Percentiles rank a stretch among this genome's conserved stretches.
Evolutionary conservation across 2,113 vertebrate species (phyloP).

Genomic region (Datnioides undecimradiatus): DNA sequence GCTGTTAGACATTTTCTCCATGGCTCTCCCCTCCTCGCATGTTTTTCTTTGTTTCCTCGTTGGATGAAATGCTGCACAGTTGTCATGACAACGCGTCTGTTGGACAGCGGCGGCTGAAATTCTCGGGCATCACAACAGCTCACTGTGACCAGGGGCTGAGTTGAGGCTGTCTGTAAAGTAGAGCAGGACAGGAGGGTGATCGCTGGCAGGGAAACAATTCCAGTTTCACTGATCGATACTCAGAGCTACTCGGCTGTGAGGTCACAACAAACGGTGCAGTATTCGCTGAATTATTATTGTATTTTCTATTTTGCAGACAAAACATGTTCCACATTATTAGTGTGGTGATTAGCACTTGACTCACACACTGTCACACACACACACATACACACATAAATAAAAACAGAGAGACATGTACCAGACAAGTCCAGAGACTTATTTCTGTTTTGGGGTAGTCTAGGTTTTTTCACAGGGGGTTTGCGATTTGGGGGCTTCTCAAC

Average conservation of each 20-base stretch:
- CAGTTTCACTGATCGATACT: background rate
- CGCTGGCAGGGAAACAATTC: background rate
- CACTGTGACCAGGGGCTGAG: conserved; percentile 72
- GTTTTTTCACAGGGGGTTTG: conserved; percentile 85
- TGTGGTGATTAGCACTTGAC: background rate
- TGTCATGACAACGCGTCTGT: conserved; percentile 61
- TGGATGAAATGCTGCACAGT: conserved; percentile 53
- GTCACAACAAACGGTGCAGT: background rate
- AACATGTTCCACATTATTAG: background rate
- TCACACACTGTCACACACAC: conserved; percentile 10
- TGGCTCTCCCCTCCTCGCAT: conserved; percentile 8
- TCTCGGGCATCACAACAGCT: conserved; percentile 70
- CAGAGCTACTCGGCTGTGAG: background rate
- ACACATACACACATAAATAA: conserved; percentile 45
- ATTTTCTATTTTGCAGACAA: background rate
- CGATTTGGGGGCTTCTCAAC: conserved; percentile 83
- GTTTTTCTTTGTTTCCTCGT: conserved; percentile 19
- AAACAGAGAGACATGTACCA: conserved; percentile 79
- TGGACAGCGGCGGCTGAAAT: conserved; percentile 26
- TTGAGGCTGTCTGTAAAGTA: conserved; percentile 72
- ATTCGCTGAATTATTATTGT: background rate
- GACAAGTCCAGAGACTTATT: conserved; percentile 83
- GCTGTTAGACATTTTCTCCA: conserved; percentile 6
- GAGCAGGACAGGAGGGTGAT: background rate
- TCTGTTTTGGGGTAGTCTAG: conserved; percentile 85